Evolutionary conservation across 1,140 invertebrate species (phyloP), one percentile per base, ranked within the genome.

Genomic region (Oscheius sp.): DNA sequence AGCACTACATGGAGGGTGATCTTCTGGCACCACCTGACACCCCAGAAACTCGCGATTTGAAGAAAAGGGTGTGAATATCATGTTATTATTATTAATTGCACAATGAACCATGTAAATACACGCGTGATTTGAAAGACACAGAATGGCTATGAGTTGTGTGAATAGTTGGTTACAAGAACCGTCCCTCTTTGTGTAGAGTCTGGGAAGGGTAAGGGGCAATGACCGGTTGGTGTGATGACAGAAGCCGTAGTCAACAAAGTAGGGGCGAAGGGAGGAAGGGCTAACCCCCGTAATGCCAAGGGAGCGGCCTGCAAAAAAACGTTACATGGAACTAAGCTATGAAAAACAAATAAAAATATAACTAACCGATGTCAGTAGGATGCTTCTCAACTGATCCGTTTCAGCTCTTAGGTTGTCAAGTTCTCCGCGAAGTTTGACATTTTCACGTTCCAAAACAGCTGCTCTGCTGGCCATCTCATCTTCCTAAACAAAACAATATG

Each of bases 381-480:
- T 65, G 18, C 10, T 42, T 23, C 66, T 28, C 18, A 68, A 32
- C 26, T 68, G 66, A 32, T 68, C 66, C 20, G 66, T 68, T 31
- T 68, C 66, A 13, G 66, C 66, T 1, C 66, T 58, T 23, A 68
- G 32, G 31, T 23, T 3, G 28, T 68, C 66, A 7, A 71, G 28
- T 64, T 71, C 31, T 26, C 42, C 59, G 1, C 61, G 36, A 1
- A 71, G 61, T 34, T 35, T 36, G 7, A 71, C 28, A 20, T 71
- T 71, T 34, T 71, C 69, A 26, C 42, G 58, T 55, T 71, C 69
- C 15, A 71, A 42, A 42, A 2, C 10, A 13, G 45, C 52, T 15
- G 69, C 69, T 64, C 58, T 63, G 2, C 52, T n/a, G 18, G 69
- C 69, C 26, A 71, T 71, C 23, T 34, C 59, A 10, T 71, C 69